Conservation (phyloP, 2,888 invertebrate species). For the Drosophila leonis region DNA sequence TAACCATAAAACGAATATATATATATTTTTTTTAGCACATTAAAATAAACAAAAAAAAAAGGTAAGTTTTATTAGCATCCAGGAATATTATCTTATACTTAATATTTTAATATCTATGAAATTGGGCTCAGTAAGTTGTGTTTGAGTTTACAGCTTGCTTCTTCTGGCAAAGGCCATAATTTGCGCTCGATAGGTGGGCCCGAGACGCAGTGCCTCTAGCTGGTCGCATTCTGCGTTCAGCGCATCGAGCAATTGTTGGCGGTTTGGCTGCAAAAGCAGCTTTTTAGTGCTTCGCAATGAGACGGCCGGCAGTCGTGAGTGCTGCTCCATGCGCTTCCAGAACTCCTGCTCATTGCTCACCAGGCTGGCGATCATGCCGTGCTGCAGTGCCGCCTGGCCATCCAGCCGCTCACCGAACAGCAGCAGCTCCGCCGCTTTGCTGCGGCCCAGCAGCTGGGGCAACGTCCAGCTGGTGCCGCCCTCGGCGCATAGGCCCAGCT, state of each 20-base stretch:
- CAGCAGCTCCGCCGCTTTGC: conserved; percentile 89
- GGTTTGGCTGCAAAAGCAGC: conserved; percentile 87
- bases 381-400: conserved; percentile 91
- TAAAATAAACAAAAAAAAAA: background rate
- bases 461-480: conserved; percentile 94
- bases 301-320: conserved; percentile 86
- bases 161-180: conserved; percentile 47
- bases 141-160: conserved; percentile 2
- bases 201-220: conserved; percentile 83
- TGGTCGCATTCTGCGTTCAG: conserved; percentile 89
- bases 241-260: conserved; percentile 88
- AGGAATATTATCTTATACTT: conserved; percentile 1
- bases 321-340: conserved; percentile 87
- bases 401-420: conserved; percentile 91
- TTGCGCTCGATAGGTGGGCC: conserved; percentile 40
- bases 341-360: conserved; percentile 88
- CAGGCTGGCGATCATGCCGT: conserved; percentile 92
- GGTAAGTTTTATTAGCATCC: background rate
- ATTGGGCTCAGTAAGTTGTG: background rate
- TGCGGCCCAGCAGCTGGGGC: conserved; percentile 92
- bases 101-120: background rate
- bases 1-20: background rate
- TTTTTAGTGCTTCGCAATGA: conserved; percentile 90
- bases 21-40: background rate
- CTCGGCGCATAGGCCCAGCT: conserved; percentile 94